Percentiles rank a stretch among this genome's conserved stretches.
Evolutionary conservation across 1,140 invertebrate genomes (phyloP).

Genomic region (Bombus sylvicola): DNA sequence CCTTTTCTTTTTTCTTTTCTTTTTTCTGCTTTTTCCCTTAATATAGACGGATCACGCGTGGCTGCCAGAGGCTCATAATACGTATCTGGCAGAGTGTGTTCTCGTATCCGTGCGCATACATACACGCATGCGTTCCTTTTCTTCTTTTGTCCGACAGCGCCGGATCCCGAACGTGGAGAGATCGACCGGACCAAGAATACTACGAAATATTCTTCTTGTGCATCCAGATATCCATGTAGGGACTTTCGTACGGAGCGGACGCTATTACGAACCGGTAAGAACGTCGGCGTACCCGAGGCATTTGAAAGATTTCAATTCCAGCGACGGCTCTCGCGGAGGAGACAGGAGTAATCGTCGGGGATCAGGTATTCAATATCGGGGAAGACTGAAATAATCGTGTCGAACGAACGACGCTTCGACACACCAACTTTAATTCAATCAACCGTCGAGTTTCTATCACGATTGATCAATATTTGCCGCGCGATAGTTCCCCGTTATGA

Average conservation of each 20-base stretch:
- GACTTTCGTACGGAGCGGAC: constrained; percentile 24
- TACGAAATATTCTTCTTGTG: constrained; percentile 32
- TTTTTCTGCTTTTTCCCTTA: constrained; percentile 2
- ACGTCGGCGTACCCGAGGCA: constrained; percentile 30
- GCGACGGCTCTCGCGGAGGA: not conserved
- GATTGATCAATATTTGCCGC: constrained; percentile 45
- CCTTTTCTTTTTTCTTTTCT: not conserved
- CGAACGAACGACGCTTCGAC: constrained; percentile 7
- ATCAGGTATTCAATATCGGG: constrained; percentile 36
- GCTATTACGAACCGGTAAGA: constrained; percentile 50
- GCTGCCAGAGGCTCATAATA: constrained; percentile 1
- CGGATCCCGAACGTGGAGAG: constrained; percentile 4
- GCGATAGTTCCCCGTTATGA: constrained; percentile 11
- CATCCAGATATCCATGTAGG: constrained; percentile 36
- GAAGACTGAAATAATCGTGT: constrained; percentile 15
- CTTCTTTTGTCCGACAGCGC: constrained; percentile 42
- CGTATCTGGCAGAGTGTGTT: not conserved
- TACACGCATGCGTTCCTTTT: constrained; percentile 12
- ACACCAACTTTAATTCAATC: constrained; percentile 52
- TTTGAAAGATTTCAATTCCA: constrained; percentile 57
- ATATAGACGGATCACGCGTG: constrained; percentile 49
- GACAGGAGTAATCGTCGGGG: constrained; percentile 47
- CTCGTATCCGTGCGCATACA: not conserved
- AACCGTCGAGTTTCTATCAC: constrained; percentile 18
- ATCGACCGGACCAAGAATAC: constrained; percentile 40